phyloP scores from a whole-genome alignment of 2,888 invertebrate genomes.

The Rhodophaea formosa region DNA sequence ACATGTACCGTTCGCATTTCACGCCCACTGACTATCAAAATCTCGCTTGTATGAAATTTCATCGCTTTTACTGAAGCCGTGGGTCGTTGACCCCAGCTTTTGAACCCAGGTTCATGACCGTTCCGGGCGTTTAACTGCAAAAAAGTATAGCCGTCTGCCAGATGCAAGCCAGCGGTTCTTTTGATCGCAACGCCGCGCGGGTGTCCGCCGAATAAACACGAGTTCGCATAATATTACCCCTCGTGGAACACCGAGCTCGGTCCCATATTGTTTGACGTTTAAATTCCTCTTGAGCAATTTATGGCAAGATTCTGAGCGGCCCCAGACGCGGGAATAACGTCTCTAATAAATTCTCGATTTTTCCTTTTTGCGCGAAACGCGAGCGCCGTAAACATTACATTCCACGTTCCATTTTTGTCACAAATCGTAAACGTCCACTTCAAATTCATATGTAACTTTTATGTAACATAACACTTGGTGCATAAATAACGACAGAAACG shows the following conservation, averaged over 20 bases:
- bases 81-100: constrained; percentile 50
- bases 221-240: constrained; percentile 25
- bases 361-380: constrained; percentile 5
- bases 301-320: constrained; percentile 29
- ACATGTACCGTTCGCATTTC: constrained; percentile 37
- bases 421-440: constrained; percentile 8
- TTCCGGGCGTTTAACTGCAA: constrained; percentile 50
- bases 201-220: constrained; percentile 26
- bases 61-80: constrained; percentile 52
- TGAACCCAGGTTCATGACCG: constrained; percentile 65
- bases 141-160: constrained; percentile 35
- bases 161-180: constrained; percentile 39
- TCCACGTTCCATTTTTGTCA: constrained; percentile 12
- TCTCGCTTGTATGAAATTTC: constrained; percentile 55
- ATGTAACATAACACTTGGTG: constrained; percentile 8
- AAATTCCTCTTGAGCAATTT: constrained; percentile 41
- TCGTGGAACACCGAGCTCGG: constrained; percentile 23
- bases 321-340: constrained; percentile 14
- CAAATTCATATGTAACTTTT: constrained; percentile 5
- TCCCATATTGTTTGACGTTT: constrained; percentile 39
- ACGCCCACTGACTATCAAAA: constrained; percentile 54
- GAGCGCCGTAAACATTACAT: constrained; percentile 12
- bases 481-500: constrained; percentile 1
- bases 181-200: constrained; percentile 32
- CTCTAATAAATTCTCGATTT: constrained; percentile 1